Evolutionary conservation across 35 echinoderm and acorn worm species (phyloP).

Genomic region (Diadema setosum): DNA sequence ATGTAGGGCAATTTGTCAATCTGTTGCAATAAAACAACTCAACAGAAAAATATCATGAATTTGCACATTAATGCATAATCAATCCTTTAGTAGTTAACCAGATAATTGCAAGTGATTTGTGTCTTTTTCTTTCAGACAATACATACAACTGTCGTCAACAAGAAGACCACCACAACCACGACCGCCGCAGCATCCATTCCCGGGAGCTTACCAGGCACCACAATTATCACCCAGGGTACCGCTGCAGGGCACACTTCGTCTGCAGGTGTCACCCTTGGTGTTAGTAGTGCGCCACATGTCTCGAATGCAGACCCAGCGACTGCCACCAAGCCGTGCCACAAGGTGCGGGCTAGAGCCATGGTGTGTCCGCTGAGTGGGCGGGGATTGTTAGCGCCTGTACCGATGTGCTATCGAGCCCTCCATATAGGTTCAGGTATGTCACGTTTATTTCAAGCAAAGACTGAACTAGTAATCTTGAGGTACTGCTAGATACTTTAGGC

Average conservation of each 20-base stretch:
- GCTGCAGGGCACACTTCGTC: background rate
- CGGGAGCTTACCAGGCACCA: background rate
- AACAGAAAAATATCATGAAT: too few relatives aligned
- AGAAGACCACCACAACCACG: background rate
- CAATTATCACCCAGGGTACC: background rate
- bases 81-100: too few relatives aligned
- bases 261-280: background rate
- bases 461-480: too few relatives aligned
- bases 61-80: too few relatives aligned
- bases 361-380: slow-evolving; percentile 57
- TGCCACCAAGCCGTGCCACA: background rate
- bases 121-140: background rate
- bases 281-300: background rate
- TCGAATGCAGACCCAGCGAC: background rate
- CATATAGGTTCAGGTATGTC: slow-evolving; percentile 66
- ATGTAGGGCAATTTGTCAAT: too few relatives aligned
- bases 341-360: slow-evolving; percentile 46
- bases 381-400: slow-evolving; percentile 18
- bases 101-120: too few relatives aligned
- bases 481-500: too few relatives aligned
- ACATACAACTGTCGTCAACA: background rate
- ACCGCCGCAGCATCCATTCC: background rate
- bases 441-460: background rate
- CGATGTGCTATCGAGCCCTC: slow-evolving; percentile 64
- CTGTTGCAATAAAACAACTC: too few relatives aligned